phyloP scores from a whole-genome alignment of 2,888 invertebrate species.

The Tortricodes alternella region DNA sequence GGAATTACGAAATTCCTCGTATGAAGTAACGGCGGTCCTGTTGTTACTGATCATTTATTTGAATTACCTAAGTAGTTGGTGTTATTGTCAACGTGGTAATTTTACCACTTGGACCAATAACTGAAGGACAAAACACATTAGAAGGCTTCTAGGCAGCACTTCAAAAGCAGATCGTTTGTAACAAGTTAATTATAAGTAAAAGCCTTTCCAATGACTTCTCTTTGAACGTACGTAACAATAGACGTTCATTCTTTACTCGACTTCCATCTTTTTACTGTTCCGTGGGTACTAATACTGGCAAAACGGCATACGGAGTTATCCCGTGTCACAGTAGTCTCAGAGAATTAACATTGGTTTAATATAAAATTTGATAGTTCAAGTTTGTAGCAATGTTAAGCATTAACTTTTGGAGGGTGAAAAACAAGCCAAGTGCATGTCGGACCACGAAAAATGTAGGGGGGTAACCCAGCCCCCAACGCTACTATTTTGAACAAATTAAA shows the following conservation, averaged over 20 bases:
- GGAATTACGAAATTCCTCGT: too few relatives aligned
- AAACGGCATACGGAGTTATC: not conserved
- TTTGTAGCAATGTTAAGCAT: too few relatives aligned
- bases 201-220: not conserved
- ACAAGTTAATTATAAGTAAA: conserved; percentile 5
- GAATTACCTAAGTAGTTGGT: not conserved
- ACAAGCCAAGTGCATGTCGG: too few relatives aligned
- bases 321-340: too few relatives aligned
- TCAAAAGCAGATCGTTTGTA: not conserved
- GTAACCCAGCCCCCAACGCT: too few relatives aligned
- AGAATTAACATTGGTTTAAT: too few relatives aligned
- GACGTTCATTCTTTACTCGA: not conserved
- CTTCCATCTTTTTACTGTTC: not conserved
- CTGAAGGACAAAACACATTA: conserved; percentile 4
- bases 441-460: too few relatives aligned
- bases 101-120: not conserved
- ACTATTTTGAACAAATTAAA: too few relatives aligned
- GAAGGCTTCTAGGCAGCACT: not conserved
- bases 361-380: too few relatives aligned
- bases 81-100: not conserved
- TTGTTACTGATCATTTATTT: not conserved
- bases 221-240: not conserved
- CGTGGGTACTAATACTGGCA: not conserved
- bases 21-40: too few relatives aligned
- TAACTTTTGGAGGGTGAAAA: too few relatives aligned